Percentiles rank a stretch among this genome's conserved stretches.
Evolutionary conservation across 2,888 invertebrate species (phyloP).

Genomic region (Colostygia pectinataria): DNA sequence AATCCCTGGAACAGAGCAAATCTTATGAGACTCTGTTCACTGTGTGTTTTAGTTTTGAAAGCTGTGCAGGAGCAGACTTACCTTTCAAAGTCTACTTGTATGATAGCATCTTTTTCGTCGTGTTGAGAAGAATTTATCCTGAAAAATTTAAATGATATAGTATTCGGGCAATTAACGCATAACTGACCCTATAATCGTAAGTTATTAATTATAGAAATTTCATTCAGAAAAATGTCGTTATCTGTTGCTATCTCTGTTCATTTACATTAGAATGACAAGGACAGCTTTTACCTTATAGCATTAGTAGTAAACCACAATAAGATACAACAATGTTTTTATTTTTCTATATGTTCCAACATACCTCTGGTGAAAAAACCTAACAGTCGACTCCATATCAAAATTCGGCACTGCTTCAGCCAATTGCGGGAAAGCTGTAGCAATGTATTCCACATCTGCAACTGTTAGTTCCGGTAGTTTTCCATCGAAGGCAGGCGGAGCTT

Average conservation of each 20-base stretch:
- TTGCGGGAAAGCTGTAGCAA: conserved; percentile 86
- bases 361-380: conserved; percentile 88
- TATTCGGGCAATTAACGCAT: too few relatives aligned
- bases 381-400: conserved; percentile 87
- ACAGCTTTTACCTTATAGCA: too few relatives aligned
- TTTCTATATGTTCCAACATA: conserved; percentile 41
- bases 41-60: background rate
- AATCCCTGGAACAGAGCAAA: conserved; percentile 78
- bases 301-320: too few relatives aligned
- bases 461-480: conserved; percentile 86
- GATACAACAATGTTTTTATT: background rate
- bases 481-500: conserved; percentile 90
- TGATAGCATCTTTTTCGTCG: conserved; percentile 61
- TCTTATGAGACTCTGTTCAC: background rate
- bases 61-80: conserved; percentile 42
- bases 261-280: too few relatives aligned
- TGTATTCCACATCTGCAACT: conserved; percentile 83
- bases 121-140: conserved; percentile 61
- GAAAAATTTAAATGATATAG: too few relatives aligned
- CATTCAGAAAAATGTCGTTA: too few relatives aligned
- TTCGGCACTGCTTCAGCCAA: conserved; percentile 85
- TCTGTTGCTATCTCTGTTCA: too few relatives aligned
- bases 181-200: too few relatives aligned
- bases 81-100: conserved; percentile 75
- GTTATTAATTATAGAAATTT: too few relatives aligned